Base-by-base conservation (phyloP, 2,888 invertebrate species). In the Lutraria lutraria region DNA sequence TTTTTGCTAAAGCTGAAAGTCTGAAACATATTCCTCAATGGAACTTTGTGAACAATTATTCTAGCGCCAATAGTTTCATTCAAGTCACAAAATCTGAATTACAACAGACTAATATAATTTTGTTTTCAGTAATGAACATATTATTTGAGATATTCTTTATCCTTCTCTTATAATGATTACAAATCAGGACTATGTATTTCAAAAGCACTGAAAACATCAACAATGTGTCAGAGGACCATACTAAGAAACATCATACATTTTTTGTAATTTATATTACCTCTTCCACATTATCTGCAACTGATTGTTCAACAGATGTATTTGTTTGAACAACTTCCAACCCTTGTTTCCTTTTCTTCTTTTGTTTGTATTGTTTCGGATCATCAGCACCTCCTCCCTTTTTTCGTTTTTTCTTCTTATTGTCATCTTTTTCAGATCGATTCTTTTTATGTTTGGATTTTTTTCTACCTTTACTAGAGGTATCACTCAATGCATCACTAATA, bases 371-470 rank as follows among this genome's bases (percentile, higher is more conserved):
- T 60, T 60, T 76, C 31, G 54, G 29, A n/a, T 60, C 54, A 72
- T 34, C 34, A 54, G 29, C 54, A 43, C 43, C 68, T 43, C 80
- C 83, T 56, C 80, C 83, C 43, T 72, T 85, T 81, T 72, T 53
- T 13, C 54, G 8, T 29, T 83, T 86, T 81, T 86, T 86, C 56
- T 86, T 89, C 53, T 89, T 82, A 56, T 63, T 82, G 43, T 81
- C 68, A n/a, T 83, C 63, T 60, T 81, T 83, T 12, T 85, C 82
- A 54, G 79, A 63, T 83, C 56, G 68, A 56, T 85, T 83, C 54
- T 87, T 88, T 81, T 88, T 88, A 76, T 82, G 88, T 85, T 88
- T 88, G 10, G 88, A 85, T 31, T 88, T 88, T 43, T 85, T 88
- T 19, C 76, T 81, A 21, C 85, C 68, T 34, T 56, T 79, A 83